Conservation (phyloP, 1,140 invertebrate genomes). For the Sarcophaga bullata region DNA sequence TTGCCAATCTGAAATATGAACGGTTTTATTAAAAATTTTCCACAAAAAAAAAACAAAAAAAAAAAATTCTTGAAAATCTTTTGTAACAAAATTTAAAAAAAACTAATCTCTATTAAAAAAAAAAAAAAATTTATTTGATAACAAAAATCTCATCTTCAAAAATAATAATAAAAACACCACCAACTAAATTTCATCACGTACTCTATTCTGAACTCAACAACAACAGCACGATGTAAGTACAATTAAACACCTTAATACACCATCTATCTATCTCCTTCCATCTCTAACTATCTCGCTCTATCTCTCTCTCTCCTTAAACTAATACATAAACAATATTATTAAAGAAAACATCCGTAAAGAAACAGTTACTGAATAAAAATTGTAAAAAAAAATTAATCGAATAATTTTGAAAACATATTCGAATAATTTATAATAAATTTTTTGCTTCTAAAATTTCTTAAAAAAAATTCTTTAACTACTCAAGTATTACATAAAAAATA, state of each 20-base stretch:
- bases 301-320: background rate
- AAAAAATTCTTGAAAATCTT: background rate
- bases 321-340: background rate
- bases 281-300: background rate
- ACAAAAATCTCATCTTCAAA: slow-evolving; percentile 38
- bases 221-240: slow-evolving; percentile 66
- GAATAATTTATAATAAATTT: too few relatives aligned
- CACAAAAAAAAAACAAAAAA: slow-evolving; percentile 9
- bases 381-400: too few relatives aligned
- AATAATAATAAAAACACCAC: slow-evolving; percentile 41
- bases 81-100: background rate
- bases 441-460: too few relatives aligned
- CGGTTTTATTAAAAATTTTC: slow-evolving; percentile 36
- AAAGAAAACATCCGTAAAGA: background rate
- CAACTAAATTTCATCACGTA: slow-evolving; percentile 26
- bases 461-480: too few relatives aligned
- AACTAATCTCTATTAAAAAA: slow-evolving; percentile 21
- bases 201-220: slow-evolving; percentile 47
- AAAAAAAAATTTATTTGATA: slow-evolving; percentile 15
- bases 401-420: too few relatives aligned
- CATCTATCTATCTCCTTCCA: slow-evolving; percentile 7
- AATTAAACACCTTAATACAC: slow-evolving; percentile 49
- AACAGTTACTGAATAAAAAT: too few relatives aligned
- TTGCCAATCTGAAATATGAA: slow-evolving; percentile 38
- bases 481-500: too few relatives aligned